Evolutionary conservation across 1,140 invertebrate genomes (phyloP), one percentile per base, ranked within the genome.

Genomic region (Nephotettix cincticeps): DNA sequence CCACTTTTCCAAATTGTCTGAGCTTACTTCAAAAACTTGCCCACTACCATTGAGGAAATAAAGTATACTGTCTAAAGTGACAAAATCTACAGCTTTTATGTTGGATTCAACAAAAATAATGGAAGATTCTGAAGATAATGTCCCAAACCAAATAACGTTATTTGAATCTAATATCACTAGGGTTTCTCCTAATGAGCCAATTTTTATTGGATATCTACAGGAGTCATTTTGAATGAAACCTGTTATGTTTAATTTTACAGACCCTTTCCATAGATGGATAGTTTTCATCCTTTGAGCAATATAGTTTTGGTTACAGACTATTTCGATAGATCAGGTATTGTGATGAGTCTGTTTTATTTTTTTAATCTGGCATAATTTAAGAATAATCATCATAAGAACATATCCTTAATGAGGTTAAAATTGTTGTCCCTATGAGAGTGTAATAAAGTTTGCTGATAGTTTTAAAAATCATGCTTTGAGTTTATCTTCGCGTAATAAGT

Each of bases 31-130:
- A 72, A 86, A 85, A 13, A 89, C 83, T 63, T 84, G 80, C 19
- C 89, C 89, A 76, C 85, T 82, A 51, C 82, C 80, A 79, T 87
- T 86, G 69, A 90, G 84, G 68, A 88, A 82, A 78, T 86, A 90
- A 36, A 90, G 79, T 74, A 85, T 79, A 72, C 85, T 78, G 74
- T 83, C 84, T 77, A 86, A 84, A 74, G 83, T 84, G 69, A 86
- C 86, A 77, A 91, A 85, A 80, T 91, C 88, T 68, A 86, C 79
- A 6, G 84, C 87, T 73, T 74, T 75, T 30, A 85, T 79, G 68
- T 82, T 80, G 36, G 36, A 32, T 4, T 19, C 17, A 6, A n/a
- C 36, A 19, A 43, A 32, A 19, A 21, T 30, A 13, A 36, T 19
- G 30, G n/a, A 65, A 32, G 9, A 61, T n/a, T 65, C 29, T 43